Evolutionary conservation across 2,797 vertebrate species (phyloP).

Genomic region (Neosilurus hyrtlii): DNA sequence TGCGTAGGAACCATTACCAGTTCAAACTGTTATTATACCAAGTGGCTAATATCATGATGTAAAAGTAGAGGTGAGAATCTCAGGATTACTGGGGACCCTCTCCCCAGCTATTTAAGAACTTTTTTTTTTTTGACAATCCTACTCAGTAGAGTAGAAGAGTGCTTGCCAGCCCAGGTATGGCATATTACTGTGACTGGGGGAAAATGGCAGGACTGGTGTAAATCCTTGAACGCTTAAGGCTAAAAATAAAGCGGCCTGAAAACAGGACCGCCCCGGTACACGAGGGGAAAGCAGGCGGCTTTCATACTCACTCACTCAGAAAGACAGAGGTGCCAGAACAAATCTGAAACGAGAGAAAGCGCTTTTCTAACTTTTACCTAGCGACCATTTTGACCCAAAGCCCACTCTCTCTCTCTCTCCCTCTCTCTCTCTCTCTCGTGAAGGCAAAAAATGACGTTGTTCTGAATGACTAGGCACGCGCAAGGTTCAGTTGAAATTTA

Average conservation of each 20-base stretch:
- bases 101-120: not conserved
- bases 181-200: not conserved
- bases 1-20: not conserved
- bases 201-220: not conserved
- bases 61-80: not conserved
- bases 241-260: slow-evolving; percentile 17
- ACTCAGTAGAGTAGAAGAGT: not conserved
- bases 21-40: not conserved
- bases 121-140: no score
- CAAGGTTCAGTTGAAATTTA: not conserved
- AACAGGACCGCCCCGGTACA: slow-evolving; percentile 10
- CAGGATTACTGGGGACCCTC: no score
- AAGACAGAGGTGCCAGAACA: not conserved
- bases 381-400: slow-evolving; percentile 10
- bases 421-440: not conserved
- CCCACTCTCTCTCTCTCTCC: no score
- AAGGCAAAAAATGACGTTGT: not conserved
- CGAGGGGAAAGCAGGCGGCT: slow-evolving; percentile 1
- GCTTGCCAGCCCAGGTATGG: not conserved
- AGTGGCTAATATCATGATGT: not conserved
- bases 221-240: slow-evolving; percentile 11
- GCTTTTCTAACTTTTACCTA: slow-evolving; percentile 12
- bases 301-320: not conserved
- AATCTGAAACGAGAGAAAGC: not conserved
- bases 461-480: slow-evolving; percentile 15